Conservation (phyloP, 2,797 vertebrate genomes). For the Mormyrops attenuatus region DNA sequence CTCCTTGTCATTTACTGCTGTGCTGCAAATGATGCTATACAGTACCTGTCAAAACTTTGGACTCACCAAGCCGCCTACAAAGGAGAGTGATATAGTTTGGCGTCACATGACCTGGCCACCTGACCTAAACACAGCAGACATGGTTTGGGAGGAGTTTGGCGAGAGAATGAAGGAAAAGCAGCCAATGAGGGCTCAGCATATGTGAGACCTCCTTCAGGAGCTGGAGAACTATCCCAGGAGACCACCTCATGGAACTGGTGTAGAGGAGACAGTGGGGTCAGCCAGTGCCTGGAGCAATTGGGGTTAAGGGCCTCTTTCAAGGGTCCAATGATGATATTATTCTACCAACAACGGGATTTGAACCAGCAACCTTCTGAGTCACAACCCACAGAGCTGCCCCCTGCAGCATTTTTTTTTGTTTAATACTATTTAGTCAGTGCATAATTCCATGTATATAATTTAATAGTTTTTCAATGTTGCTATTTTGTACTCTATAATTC, state of each 20-base stretch:
- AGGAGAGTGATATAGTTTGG: not conserved
- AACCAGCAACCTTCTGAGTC: not conserved
- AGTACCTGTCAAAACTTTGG: not conserved
- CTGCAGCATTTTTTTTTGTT: not conserved
- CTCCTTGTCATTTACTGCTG: not conserved
- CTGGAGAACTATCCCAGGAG: not conserved
- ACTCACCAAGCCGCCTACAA: not conserved
- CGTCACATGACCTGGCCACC: not conserved
- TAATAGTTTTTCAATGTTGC: not conserved
- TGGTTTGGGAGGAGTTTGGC: not conserved
- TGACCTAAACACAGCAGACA: not conserved
- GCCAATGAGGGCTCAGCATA: not conserved
- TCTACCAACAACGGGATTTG: not conserved
- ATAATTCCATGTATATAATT: not conserved
- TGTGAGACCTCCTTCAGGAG: not conserved
- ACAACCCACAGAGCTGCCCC: not conserved
- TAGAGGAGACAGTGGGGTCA: not conserved
- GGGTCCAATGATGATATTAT: not conserved
- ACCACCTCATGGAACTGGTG: not conserved
- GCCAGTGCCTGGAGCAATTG: not conserved
- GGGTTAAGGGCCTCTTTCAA: not conserved
- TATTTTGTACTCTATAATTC: not conserved
- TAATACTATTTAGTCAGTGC: not conserved
- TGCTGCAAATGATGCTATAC: not conserved
- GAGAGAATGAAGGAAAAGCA: not conserved